phyloP scores from a whole-genome alignment of 2,113 vertebrate species.

The Pleuronectes platessa region DNA sequence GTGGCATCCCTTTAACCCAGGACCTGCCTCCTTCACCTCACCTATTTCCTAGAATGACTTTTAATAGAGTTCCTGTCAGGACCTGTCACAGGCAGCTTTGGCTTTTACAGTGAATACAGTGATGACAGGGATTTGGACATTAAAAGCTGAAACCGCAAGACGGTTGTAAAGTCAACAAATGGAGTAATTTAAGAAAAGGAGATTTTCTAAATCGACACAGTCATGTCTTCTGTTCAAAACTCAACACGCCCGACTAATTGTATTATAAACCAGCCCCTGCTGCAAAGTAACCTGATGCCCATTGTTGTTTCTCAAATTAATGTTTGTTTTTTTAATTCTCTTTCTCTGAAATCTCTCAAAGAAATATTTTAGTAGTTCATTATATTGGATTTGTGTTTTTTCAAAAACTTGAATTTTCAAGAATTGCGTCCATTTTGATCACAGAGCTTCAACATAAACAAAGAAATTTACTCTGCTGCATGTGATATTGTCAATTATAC shows the following conservation, averaged over 20 bases:
- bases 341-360: too few relatives aligned
- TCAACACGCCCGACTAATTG: neutral
- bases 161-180: neutral
- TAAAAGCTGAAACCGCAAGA: neutral
- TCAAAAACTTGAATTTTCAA: neutral
- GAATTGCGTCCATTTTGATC: neutral
- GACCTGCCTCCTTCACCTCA: neutral
- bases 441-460: neutral
- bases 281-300: neutral
- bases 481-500: neutral
- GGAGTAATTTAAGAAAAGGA: neutral
- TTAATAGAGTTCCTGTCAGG: constrained; percentile 10
- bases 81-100: constrained; percentile 26
- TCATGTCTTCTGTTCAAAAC: neutral
- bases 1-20: neutral
- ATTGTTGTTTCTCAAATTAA: neutral
- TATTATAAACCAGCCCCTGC: too few relatives aligned
- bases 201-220: neutral
- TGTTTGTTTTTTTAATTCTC: neutral
- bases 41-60: constrained; percentile 18
- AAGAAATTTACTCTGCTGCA: neutral
- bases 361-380: neutral
- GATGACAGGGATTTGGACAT: neutral
- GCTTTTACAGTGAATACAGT: neutral
- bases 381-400: neutral